phyloP scores from a whole-genome alignment of 2,888 invertebrate genomes.

The Callimorpha dominula region DNA sequence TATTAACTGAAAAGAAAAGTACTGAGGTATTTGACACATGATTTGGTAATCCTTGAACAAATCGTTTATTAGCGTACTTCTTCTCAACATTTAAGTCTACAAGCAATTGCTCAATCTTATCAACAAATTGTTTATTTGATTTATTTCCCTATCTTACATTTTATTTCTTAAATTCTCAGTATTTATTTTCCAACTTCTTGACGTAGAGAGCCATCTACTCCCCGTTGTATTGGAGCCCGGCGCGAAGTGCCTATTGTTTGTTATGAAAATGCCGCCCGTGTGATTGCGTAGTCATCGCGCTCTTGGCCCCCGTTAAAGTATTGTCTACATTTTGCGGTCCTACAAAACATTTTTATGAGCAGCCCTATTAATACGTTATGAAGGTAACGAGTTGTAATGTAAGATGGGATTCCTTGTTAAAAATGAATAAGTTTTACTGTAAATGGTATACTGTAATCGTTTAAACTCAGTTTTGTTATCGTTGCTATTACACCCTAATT shows the following conservation, averaged over 20 bases:
- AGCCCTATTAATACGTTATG: constrained; percentile 12
- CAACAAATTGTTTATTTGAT: not conserved
- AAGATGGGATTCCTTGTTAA: not conserved
- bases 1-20: not conserved
- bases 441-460: not conserved
- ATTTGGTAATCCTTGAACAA: not conserved
- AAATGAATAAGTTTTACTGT: not conserved
- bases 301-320: constrained; percentile 37
- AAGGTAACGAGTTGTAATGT: constrained; percentile 23
- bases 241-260: constrained; percentile 55
- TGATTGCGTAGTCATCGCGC: constrained; percentile 52
- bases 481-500: too few species aligned
- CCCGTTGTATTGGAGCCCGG: constrained; percentile 45
- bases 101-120: not conserved
- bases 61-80: not conserved
- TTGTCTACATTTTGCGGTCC: constrained; percentile 33
- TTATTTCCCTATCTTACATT: not conserved
- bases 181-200: constrained; percentile 54
- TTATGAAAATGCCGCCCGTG: constrained; percentile 61
- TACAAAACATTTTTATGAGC: constrained; percentile 36
- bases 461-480: not conserved
- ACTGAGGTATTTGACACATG: not conserved
- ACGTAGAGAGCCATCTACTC: constrained; percentile 57
- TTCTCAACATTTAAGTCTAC: not conserved
- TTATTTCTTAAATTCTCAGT: constrained; percentile 28